A percentile compares a stretch with the other conserved stretches of the same genome.
Conservation (phyloP, 53 echinoderm and acorn worm species). For the Henricia sp. region DNA sequence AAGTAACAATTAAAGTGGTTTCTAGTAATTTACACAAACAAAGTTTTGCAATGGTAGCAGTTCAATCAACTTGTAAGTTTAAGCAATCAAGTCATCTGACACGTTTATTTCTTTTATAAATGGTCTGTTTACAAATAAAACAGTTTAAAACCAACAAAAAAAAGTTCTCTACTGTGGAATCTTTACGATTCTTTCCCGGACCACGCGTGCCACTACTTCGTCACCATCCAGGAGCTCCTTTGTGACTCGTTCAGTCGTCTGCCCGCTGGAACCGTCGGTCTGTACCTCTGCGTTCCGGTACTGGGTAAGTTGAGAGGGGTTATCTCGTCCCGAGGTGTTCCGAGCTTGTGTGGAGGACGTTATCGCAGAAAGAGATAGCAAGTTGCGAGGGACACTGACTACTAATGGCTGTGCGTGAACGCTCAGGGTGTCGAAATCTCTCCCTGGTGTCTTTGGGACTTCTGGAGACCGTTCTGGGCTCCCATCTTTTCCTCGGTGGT, state of each 20-base stretch:
- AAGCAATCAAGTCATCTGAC: no score
- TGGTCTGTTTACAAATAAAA: no score
- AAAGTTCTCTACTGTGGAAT: no score
- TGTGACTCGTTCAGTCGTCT: background rate
- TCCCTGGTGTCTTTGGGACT: background rate
- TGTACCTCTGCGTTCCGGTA: background rate
- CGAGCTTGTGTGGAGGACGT: background rate
- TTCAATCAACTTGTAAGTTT: no score
- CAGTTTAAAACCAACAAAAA: no score
- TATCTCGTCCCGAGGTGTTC: no score
- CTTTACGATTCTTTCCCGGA: background rate
- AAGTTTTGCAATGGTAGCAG: background rate
- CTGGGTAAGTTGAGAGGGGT: no score
- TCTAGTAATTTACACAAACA: background rate
- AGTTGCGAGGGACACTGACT: background rate
- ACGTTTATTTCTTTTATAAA: no score
- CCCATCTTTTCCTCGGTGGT: background rate
- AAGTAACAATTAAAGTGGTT: no score
- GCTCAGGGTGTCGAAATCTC: slow-evolving; percentile 1
- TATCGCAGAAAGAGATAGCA: background rate
- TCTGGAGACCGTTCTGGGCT: background rate
- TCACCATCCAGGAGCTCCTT: slow-evolving; percentile 6
- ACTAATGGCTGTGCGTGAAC: background rate
- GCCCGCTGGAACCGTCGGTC: background rate
- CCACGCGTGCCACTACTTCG: background rate